Evolutionary conservation across 2,797 vertebrate genomes (phyloP).

Genomic region (Carcharodon carcharias): DNA sequence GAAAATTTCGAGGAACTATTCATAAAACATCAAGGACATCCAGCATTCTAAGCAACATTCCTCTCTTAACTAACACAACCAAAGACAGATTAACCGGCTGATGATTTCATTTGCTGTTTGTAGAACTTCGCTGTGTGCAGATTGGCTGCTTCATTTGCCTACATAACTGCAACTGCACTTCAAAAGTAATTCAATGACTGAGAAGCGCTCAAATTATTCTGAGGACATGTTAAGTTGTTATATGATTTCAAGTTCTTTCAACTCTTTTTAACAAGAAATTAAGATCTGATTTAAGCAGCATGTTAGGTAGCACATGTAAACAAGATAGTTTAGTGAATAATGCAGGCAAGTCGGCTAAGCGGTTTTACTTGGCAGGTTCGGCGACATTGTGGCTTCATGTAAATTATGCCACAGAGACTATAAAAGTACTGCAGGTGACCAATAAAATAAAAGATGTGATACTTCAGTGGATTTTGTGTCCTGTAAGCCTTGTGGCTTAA

Average conservation of each 20-base stretch:
- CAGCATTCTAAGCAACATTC: background rate
- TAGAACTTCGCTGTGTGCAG: background rate
- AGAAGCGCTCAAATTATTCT: background rate
- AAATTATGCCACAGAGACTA: constrained; percentile 2
- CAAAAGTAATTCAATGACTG: background rate
- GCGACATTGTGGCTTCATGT: background rate
- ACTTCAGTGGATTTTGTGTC: constrained; percentile 64
- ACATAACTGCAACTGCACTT: background rate
- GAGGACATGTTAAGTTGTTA: background rate
- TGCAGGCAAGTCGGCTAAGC: background rate
- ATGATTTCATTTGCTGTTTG: background rate
- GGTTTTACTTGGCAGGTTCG: background rate
- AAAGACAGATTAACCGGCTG: background rate
- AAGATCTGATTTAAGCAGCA: background rate
- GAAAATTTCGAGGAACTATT: background rate
- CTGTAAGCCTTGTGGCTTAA: constrained; percentile 82
- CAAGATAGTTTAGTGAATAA: background rate
- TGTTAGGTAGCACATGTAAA: background rate
- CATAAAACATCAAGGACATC: too few relatives aligned
- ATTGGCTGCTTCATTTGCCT: background rate
- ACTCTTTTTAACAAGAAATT: background rate
- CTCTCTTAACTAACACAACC: background rate
- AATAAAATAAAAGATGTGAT: constrained; percentile 51
- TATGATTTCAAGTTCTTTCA: background rate
- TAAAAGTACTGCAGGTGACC: constrained; percentile 42